These are phyloP conservation scores for Odontamblyopus lacepedii DNA, from an alignment of 2,797 vertebrate species.

Conservation along the genomic window DNA sequence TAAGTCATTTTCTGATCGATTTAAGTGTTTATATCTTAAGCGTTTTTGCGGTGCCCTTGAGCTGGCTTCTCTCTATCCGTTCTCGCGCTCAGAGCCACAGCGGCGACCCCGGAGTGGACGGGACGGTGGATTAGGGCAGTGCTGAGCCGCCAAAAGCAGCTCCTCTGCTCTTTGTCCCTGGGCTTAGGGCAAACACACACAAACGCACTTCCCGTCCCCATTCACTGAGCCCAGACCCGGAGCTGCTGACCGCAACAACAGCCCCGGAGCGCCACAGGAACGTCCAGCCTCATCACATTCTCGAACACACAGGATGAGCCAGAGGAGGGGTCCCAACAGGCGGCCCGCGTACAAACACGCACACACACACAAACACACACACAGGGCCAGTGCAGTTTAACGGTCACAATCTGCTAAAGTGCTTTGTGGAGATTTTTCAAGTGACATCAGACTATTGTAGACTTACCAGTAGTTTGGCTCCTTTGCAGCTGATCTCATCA, in stretches of 20 bases:
- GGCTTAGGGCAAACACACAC: slow-evolving; percentile 71
- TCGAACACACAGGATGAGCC: slow-evolving; percentile 34
- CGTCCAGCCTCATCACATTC: slow-evolving; percentile 85
- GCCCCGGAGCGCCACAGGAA: slow-evolving; percentile 59
- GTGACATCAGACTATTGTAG: no score
- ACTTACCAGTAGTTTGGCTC: no score
- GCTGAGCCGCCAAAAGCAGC: slow-evolving; percentile 73
- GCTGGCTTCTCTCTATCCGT: no score
- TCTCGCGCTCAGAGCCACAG: neutral
- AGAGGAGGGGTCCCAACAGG: neutral
- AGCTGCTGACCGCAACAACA: slow-evolving; percentile 79
- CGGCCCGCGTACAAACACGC: neutral
- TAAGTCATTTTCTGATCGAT: no score
- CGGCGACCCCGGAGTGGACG: slow-evolving; percentile 50
- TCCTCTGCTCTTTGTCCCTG: slow-evolving; percentile 75
- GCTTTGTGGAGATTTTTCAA: no score
- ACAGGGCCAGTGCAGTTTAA: no score
- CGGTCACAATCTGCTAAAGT: no score
- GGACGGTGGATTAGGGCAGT: slow-evolving; percentile 69
- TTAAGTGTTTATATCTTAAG: no score
- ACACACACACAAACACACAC: neutral
- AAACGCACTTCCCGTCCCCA: slow-evolving; percentile 72
- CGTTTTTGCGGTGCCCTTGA: no score
- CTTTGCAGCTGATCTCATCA: no score
- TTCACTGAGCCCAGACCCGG: slow-evolving; percentile 74